Percentiles rank a stretch among this genome's conserved stretches.
Conservation (phyloP, 2,797 vertebrate species). For the Moxostoma hubbsi region DNA sequence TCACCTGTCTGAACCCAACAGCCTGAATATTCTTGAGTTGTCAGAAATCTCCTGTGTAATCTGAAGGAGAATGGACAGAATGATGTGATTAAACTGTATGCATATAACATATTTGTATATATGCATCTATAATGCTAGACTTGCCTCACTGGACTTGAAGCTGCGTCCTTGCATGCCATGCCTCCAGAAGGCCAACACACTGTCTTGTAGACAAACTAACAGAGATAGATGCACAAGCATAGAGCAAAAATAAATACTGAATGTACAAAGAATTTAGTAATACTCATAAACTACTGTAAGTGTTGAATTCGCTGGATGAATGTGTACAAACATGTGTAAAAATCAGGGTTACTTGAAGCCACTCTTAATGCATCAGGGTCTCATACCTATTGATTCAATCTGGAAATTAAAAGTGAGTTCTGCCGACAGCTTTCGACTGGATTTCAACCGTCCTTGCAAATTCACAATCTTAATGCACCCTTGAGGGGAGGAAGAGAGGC, state of each 20-base stretch:
- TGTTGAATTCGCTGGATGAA: too few species aligned
- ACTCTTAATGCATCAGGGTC: neutral
- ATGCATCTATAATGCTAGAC: neutral
- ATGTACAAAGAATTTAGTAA: neutral
- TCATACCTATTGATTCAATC: slow-evolving; percentile 88
- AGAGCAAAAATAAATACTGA: neutral
- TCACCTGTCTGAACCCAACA: slow-evolving; percentile 97
- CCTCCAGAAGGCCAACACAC: slow-evolving; percentile 97
- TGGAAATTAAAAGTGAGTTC: slow-evolving; percentile 90
- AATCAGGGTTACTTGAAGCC: too few species aligned
- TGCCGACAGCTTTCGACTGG: slow-evolving; percentile 85
- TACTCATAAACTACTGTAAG: neutral
- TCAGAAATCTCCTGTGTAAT: slow-evolving; percentile 99
- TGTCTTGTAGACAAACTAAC: slow-evolving; percentile 96
- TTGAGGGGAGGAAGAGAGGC: slow-evolving; percentile 55
- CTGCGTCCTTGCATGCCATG: slow-evolving; percentile 98
- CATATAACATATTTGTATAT: too few species aligned
- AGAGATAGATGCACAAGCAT: neutral
- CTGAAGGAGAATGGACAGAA: slow-evolving; percentile 65
- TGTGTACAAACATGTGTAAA: too few species aligned
- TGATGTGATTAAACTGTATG: neutral
- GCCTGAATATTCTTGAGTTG: slow-evolving; percentile 95
- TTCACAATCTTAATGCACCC: slow-evolving; percentile 92
- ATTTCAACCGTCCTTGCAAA: slow-evolving; percentile 88
- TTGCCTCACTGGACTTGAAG: slow-evolving; percentile 96